phyloP scores from a whole-genome alignment of 2,797 vertebrate species.

The Pseudopleuronectes americanus region DNA sequence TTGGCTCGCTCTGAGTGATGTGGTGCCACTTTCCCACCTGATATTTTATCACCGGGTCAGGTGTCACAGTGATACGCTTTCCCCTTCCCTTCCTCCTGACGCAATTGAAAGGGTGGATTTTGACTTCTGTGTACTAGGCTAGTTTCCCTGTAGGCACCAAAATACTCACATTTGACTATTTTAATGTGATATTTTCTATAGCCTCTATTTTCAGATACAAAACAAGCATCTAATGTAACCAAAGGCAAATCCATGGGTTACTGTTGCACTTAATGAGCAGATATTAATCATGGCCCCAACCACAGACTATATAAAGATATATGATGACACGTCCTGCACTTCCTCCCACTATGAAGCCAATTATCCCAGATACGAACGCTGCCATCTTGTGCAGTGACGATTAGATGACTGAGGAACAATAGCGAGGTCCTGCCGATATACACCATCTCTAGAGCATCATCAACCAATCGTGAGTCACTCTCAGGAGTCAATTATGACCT shows the following conservation, averaged over 20 bases:
- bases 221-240: neutral
- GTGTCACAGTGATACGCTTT: constrained; percentile 43
- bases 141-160: neutral
- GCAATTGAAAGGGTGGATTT: constrained; percentile 40
- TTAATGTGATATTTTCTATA: neutral
- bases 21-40: constrained; percentile 62
- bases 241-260: neutral
- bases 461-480: too few relatives aligned
- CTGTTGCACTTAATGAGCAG: neutral
- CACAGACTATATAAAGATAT: too few relatives aligned
- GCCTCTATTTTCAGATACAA: too few relatives aligned
- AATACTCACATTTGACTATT: neutral
- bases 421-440: too few relatives aligned
- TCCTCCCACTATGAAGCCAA: too few relatives aligned
- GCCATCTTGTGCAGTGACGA: too few relatives aligned
- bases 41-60: constrained; percentile 68
- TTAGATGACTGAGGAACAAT: too few relatives aligned
- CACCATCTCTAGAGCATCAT: too few relatives aligned
- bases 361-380: too few relatives aligned
- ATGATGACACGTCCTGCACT: too few relatives aligned
- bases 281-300: neutral
- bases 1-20: constrained; percentile 70
- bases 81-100: constrained; percentile 32
- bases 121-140: constrained; percentile 19
- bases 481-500: too few relatives aligned